Evolutionary conservation across 2,888 invertebrate genomes (phyloP), one percentile per base, ranked within the genome.

Genomic region (Sabatieria punctata): DNA sequence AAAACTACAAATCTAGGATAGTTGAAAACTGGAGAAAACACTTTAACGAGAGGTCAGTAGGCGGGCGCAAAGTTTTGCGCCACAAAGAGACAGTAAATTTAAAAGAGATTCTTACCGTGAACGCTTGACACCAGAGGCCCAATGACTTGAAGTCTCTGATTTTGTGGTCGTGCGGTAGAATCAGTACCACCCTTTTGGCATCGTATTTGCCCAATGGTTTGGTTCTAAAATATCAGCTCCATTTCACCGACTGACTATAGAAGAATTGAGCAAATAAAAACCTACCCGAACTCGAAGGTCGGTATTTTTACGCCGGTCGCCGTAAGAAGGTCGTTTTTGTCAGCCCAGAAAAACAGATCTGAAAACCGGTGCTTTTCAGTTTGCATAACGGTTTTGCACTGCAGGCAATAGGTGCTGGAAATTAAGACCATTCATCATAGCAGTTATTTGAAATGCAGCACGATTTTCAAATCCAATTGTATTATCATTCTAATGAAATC

Each of bases 301-400:
- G 56, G 55, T 11, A 59, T 48, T 39, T 58, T 57, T 22, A 60
- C 40, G 45, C 62, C 62, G 26, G 57, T 54, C 4, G 49, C 50
- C 4, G 60, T 55, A 2, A 60, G 58, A 2, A 43, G 33, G 23
- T 55, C 53, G 23, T 55, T 52, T 8, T 47, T 49, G 41, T 61
- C 60, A 22, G 58, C 46, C 61, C 61, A 62, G 49, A 62, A 62
- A 50, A 57, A 60, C 36, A 59, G 51, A 45, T 62, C 62, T 59
- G 49, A 26, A 58, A 54, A 4, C 40, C n/a, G n/a, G n/a, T n/a
- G n/a, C n/a, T n/a, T n/a, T n/a, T n/a, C n/a, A n/a, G n/a, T n/a
- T n/a, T n/a, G n/a, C n/a, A n/a, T n/a, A n/a, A n/a, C n/a, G n/a
- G n/a, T n/a, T n/a, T n/a, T n/a, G n/a, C n/a, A n/a, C n/a, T n/a